phyloP scores from a whole-genome alignment of 2,888 invertebrate genomes.

The Chymomyza amoena region DNA sequence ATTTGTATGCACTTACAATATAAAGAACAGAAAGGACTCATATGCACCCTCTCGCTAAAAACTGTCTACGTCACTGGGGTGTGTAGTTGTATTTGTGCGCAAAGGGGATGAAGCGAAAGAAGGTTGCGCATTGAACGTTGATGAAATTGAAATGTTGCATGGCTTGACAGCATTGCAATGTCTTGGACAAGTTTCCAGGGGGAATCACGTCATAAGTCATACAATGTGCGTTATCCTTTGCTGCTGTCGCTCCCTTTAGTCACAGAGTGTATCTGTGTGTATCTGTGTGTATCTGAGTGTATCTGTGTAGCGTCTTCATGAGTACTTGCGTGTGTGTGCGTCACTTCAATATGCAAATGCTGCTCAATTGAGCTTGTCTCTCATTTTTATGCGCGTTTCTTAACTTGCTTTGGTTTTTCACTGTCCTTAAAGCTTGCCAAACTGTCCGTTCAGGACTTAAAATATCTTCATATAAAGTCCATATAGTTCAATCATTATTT shows the following conservation, averaged over 20 bases:
- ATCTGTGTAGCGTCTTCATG: constrained; percentile 2
- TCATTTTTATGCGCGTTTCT: constrained; percentile 46
- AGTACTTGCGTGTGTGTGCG: constrained; percentile 18
- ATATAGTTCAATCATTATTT: not conserved
- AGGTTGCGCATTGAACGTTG: not conserved
- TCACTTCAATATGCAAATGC: constrained; percentile 69
- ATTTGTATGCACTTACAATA: too few relatives aligned
- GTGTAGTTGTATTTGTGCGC: not conserved
- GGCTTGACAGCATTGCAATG: constrained; percentile 7
- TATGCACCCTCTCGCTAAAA: not conserved
- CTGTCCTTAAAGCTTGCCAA: not conserved
- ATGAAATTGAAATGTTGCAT: constrained; percentile 40
- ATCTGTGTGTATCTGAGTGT: constrained; percentile 2
- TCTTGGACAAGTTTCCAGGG: not conserved
- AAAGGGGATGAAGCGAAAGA: not conserved
- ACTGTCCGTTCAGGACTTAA: not conserved
- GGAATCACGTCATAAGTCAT: constrained; percentile 57
- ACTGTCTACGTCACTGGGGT: not conserved
- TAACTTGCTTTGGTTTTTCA: constrained; percentile 22
- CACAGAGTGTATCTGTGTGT: not conserved
- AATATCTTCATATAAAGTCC: not conserved
- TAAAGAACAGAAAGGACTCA: too few relatives aligned
- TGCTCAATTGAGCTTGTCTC: constrained; percentile 66
- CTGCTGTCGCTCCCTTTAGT: not conserved
- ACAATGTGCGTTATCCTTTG: constrained; percentile 65